A percentile compares a stretch with the other conserved stretches of the same genome.
These are phyloP conservation scores for Campoletis raptor DNA, from an alignment of 2,888 invertebrate genomes.

Conservation along the genomic window DNA sequence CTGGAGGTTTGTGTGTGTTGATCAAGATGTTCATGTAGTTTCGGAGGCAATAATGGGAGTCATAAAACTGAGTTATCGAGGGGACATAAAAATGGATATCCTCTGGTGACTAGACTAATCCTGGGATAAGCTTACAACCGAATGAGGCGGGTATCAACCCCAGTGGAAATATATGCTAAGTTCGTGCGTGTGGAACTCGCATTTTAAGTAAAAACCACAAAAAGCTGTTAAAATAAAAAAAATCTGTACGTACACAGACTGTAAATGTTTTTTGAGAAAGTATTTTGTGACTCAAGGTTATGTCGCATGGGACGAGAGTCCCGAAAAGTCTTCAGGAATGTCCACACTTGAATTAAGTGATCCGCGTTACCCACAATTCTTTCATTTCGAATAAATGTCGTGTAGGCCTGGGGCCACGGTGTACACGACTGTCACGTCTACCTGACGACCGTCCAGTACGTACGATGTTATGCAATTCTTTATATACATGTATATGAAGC, in stretches of 20 bases:
- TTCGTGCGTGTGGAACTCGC: not conserved
- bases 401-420: slow-evolving; percentile 2
- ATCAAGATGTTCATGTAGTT: not conserved
- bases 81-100: not conserved
- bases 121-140: not conserved
- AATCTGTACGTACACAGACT: not conserved
- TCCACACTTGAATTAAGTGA: slow-evolving; percentile 1
- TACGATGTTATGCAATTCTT: slow-evolving; percentile 28
- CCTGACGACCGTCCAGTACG: slow-evolving; percentile 20
- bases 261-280: not conserved
- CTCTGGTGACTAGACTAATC: not conserved
- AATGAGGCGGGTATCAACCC: slow-evolving; percentile 9
- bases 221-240: not conserved
- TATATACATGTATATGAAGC: not conserved
- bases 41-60: not conserved
- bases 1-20: not conserved
- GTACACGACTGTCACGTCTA: not conserved
- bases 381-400: slow-evolving; percentile 13
- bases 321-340: slow-evolving; percentile 2
- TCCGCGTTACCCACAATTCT: not conserved
- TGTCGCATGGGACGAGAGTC: not conserved
- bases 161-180: not conserved
- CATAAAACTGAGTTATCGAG: slow-evolving; percentile 4
- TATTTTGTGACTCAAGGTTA: not conserved
- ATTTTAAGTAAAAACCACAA: not conserved